A percentile compares a stretch with the other conserved stretches of the same genome.
These are phyloP conservation scores for Rhopalosiphum padi DNA, from an alignment of 1,140 invertebrate species.

Conservation along the genomic window DNA sequence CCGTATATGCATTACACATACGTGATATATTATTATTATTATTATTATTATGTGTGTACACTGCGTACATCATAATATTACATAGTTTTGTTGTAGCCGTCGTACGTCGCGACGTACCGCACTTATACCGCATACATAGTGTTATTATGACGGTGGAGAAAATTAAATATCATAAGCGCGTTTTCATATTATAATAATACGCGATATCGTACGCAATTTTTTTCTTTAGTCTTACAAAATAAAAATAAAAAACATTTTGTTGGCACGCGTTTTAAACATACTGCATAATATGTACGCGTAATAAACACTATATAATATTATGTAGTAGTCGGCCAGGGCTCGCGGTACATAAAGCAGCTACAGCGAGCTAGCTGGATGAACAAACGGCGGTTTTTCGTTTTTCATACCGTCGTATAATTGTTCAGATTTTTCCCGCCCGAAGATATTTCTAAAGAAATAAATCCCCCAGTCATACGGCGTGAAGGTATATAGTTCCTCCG, in stretches of 20 bases:
- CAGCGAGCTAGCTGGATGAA: background rate
- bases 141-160: background rate
- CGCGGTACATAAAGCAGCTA: background rate
- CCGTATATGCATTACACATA: background rate
- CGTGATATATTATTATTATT: background rate
- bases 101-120: no score
- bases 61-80: background rate
- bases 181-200: background rate
- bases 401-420: background rate
- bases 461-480: background rate
- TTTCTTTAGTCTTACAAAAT: background rate
- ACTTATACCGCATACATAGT: no score
- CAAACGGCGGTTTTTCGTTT: background rate
- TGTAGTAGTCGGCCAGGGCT: background rate
- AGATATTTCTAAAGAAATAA: background rate
- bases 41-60: background rate
- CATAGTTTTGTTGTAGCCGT: background rate
- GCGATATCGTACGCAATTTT: background rate
- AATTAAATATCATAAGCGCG: background rate
- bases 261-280: background rate
- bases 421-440: background rate
- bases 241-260: background rate
- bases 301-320: background rate
- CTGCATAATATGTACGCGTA: no score
- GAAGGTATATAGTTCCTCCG: background rate